Base-by-base conservation (phyloP, 2,888 invertebrate genomes). In the Camponotus fellah region DNA sequence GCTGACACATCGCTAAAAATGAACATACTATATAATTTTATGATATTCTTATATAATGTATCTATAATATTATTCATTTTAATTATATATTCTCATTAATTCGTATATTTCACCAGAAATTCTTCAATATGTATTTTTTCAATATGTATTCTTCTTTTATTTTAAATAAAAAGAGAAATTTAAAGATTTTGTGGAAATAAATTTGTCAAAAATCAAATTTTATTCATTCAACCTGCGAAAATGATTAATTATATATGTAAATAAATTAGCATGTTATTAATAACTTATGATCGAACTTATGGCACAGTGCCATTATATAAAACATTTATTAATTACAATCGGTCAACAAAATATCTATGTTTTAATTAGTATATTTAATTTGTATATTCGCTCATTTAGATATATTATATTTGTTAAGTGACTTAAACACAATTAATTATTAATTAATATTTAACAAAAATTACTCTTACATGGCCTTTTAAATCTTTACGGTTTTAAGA, bases 361-460 rank as follows among this genome's bases (percentile, higher is more conserved):
- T 53, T 53, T 53, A 2, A 53, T 76, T 65, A 65, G 21, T 49
- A n/a, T n/a, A n/a, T n/a, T n/a, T n/a, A 56, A n/a, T 76, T 56
- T 0, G 3, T 40, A 32, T 40, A n/a, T 56, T 77, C 56, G 56
- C n/a, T 66, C n/a, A 66, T 56, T 12, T n/a, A 40, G 40, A 43
- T 53, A 3, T 66, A 32, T 49, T n/a, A 8, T 34, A 26, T 3
- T 49, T 32, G 37, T n/a, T 14, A 3, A 46, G 10, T n/a, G 14
- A 43, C 32, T 66, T 76, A 43, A 65, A 56, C 14, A 32, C 17
- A 32, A 69, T 37, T 10, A 34, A 58, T 68, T 66, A 40, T 76
- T 77, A 77, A 77, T 75, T 34, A 75, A 49, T 26, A 68, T 77
- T 75, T 21, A 10, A 12, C 9, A 34, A 46, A 75, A 64, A 12